Evolutionary conservation across 2,113 vertebrate genomes (phyloP).

Genomic region (Chionodraco myersi): DNA sequence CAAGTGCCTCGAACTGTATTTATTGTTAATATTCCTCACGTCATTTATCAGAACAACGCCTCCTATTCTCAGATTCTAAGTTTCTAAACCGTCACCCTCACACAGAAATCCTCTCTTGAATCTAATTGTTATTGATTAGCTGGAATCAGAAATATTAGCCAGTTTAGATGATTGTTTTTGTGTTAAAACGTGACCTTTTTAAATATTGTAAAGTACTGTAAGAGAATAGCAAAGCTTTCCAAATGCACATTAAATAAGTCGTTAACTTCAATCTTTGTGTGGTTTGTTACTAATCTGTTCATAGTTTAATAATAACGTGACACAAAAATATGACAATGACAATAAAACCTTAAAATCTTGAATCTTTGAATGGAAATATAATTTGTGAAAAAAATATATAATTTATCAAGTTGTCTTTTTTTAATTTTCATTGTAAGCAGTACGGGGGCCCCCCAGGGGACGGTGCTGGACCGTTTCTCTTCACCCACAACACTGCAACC

Average conservation of each 20-base stretch:
- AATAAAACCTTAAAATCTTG: no score
- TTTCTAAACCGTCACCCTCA: slow-evolving; percentile 6
- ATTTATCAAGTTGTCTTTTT: no score
- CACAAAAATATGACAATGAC: no score
- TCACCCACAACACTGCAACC: no score
- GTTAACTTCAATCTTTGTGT: slow-evolving; percentile 10
- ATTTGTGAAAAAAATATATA: no score
- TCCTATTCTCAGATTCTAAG: not conserved
- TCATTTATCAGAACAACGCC: slow-evolving; percentile 13
- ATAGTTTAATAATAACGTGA: no score
- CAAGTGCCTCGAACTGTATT: slow-evolving; percentile 54
- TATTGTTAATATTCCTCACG: not conserved
- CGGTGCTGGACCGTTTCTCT: no score
- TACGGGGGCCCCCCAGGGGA: no score
- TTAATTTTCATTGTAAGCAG: no score
- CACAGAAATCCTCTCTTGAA: not conserved
- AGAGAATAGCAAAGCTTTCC: slow-evolving; percentile 30
- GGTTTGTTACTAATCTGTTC: not conserved
- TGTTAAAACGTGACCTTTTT: slow-evolving; percentile 4
- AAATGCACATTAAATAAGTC: slow-evolving; percentile 39
- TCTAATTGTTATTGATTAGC: slow-evolving; percentile 11
- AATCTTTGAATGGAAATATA: no score
- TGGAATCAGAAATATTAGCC: slow-evolving; percentile 22
- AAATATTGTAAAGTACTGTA: slow-evolving; percentile 37
- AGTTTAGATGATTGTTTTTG: not conserved